A percentile compares a stretch with the other conserved stretches of the same genome.
Evolutionary conservation across 1,140 invertebrate genomes (phyloP).

Genomic region (Aporrectodea caliginosa): DNA sequence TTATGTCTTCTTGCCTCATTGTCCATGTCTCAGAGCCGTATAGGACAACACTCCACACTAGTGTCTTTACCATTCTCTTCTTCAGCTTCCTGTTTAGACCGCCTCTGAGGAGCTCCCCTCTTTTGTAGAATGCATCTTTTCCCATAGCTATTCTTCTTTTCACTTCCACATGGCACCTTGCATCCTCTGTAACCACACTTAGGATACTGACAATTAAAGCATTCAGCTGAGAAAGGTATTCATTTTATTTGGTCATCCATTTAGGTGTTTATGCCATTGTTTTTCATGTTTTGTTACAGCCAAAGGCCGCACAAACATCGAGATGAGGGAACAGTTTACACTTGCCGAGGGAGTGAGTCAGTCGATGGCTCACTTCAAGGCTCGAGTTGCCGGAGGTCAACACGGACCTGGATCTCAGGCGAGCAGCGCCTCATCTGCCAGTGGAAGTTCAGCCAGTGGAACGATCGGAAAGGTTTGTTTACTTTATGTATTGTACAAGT

Average conservation of each 20-base stretch:
- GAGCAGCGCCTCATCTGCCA: neutral
- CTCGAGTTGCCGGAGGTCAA: neutral
- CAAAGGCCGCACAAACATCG: neutral
- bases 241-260: neutral
- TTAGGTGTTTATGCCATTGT: neutral
- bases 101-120: neutral
- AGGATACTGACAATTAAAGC: neutral
- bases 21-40: no score
- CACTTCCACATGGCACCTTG: neutral
- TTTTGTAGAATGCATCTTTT: neutral
- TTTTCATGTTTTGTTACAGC: neutral
- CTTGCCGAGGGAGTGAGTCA: slow-evolving; percentile 16
- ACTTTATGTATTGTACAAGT: neutral
- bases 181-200: neutral
- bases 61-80: no score
- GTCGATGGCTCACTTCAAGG: slow-evolving; percentile 27
- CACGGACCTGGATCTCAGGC: neutral
- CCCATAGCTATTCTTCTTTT: neutral
- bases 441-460: neutral
- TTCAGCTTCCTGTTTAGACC: no score
- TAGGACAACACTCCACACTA: no score
- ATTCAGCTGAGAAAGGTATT: neutral
- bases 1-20: no score
- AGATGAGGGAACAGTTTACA: neutral
- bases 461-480: neutral